Evolutionary conservation across 2,113 vertebrate species (phyloP).

Genomic region (Callipepla californica): DNA sequence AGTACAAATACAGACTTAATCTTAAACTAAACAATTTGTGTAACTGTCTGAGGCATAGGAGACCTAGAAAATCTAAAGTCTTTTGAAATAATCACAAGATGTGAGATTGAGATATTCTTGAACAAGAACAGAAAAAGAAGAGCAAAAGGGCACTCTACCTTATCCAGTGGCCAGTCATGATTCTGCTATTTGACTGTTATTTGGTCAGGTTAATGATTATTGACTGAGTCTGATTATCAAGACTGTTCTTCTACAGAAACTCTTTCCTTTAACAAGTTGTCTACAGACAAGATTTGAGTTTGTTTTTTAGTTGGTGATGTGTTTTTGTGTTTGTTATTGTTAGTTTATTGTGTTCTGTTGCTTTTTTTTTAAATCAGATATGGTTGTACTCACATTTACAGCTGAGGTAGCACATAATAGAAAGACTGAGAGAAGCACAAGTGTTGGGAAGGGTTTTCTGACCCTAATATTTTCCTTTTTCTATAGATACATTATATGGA

Average conservation of each 20-base stretch:
- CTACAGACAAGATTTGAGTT: not conserved
- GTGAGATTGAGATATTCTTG: not conserved
- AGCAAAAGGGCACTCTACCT: not conserved
- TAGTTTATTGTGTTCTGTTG: not conserved
- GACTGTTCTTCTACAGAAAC: not conserved
- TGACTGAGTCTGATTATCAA: not conserved
- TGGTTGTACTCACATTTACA: not conserved
- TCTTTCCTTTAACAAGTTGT: not conserved
- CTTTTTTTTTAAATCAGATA: not conserved
- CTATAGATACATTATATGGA: not conserved
- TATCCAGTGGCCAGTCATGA: not conserved
- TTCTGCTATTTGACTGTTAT: not conserved
- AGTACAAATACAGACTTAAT: not conserved
- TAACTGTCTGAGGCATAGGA: not conserved
- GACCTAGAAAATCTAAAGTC: not conserved
- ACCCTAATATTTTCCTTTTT: not conserved
- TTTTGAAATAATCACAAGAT: not conserved
- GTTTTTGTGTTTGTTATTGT: not conserved
- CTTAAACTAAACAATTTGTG: not conserved
- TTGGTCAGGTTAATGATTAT: not conserved
- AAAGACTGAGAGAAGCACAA: not conserved
- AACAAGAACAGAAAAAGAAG: not conserved
- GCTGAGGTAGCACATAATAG: not conserved
- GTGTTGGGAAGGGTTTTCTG: not conserved
- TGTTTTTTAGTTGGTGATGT: not conserved